Base-by-base conservation (phyloP, 1,140 invertebrate genomes). In the Drosophila kanapiae region DNA sequence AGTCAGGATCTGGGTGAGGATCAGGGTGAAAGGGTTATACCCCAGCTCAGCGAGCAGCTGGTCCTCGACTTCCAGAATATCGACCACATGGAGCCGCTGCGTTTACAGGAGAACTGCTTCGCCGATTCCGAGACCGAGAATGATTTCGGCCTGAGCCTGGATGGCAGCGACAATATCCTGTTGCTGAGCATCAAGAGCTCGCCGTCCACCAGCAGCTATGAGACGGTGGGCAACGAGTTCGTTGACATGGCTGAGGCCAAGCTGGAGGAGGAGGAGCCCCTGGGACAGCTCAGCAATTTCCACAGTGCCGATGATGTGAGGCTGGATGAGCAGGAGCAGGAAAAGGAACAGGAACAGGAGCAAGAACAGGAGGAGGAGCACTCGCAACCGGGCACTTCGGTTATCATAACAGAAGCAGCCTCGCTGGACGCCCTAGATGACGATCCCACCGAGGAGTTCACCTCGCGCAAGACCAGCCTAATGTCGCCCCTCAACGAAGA, bases 381-480 rank as follows among this genome's bases (percentile, higher is more conserved):
- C 38, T 72, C 75, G 43, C 85, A 88, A 42, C 81, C 86, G 2
- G 80, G 72, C 33, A 92, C 91, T 13, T 84, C 91, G 3, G 95
- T 96, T 0, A 95, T 96, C 72, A 94, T 96, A 16, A 96, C 95
- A 0, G 95, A 95, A 83, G 95, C 95, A 0, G 94, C 93, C 6
- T 93, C 93, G 0, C 58, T 91, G 0, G 91, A 92, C 58, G 87
- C 84, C 18, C 40, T 91, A 0, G 91, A 83, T n/a, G 94, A 93
- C 54, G 91, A 92, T 29, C 75, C 67, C 54, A 91, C 88, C 75
- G 79, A 82, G 53, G 91, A 92, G 54, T 86, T 91, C 14, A 91
- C 80, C 54, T 92, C 91, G 14, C 81, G 91, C 16, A 93, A 93
- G 40, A 92, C 91, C 8, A 90, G 87, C 43, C 80, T 92, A 7